Evolutionary conservation across 2,113 vertebrate species (phyloP).

Genomic region (Pomatorhinus ruficollis): DNA sequence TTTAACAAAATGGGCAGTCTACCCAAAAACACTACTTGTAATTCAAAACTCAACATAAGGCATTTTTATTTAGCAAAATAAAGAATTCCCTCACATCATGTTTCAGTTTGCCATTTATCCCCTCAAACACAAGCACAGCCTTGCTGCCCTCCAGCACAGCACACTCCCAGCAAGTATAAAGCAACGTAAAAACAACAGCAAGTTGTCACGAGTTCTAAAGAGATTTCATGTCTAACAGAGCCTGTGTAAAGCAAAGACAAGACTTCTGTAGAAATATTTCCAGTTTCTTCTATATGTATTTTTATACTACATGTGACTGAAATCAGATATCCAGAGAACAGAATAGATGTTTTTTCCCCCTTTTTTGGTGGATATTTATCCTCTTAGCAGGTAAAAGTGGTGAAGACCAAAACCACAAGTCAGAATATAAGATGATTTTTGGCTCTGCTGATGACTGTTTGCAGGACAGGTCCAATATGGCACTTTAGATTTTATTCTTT

Average conservation of each 20-base stretch:
- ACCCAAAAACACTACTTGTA: background rate
- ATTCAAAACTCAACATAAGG: background rate
- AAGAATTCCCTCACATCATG: background rate
- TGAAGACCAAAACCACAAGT: background rate
- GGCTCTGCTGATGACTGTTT: background rate
- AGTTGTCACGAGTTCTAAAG: background rate
- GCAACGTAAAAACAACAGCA: background rate
- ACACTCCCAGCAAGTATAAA: rapidly evolving
- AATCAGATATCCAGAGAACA: background rate
- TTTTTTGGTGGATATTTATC: background rate
- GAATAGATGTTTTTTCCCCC: too few species aligned
- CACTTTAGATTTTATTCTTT: background rate
- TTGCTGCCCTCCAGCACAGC: background rate
- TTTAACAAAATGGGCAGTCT: background rate
- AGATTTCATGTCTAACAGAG: background rate
- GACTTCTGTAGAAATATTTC: background rate
- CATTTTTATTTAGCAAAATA: background rate
- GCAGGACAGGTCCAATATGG: background rate
- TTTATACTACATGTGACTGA: background rate
- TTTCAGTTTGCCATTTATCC: background rate
- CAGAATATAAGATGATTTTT: background rate
- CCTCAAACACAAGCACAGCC: background rate
- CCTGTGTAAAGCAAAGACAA: background rate
- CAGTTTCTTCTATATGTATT: background rate
- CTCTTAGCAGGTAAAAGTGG: background rate